Percentiles rank a stretch among this genome's conserved stretches.
phyloP scores from a whole-genome alignment of 1,140 invertebrate species.

The silkworm (Bombyx mori) region DNA sequence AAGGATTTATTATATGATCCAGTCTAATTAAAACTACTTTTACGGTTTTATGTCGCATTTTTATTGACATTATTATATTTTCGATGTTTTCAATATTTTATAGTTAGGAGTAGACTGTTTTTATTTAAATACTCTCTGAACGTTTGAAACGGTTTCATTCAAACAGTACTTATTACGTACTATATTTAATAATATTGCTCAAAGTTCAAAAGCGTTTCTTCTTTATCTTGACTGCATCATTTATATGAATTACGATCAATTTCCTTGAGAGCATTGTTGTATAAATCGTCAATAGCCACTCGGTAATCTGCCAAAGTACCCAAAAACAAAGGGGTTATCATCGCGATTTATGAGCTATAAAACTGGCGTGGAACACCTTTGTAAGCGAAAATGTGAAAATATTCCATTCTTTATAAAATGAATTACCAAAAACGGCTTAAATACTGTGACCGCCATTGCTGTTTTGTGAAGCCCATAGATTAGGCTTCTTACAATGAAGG shows the following conservation, averaged over 20 bases:
- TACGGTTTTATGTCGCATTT: no score
- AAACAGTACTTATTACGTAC: no score
- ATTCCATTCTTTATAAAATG: conserved; percentile 15
- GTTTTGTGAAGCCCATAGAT: conserved; percentile 12
- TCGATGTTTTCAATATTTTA: no score
- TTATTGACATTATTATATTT: no score
- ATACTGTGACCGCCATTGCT: conserved; percentile 15
- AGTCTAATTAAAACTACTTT: no score
- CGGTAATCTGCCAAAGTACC: conserved; percentile 15
- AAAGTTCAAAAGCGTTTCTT: no score
- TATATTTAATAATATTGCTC: no score
- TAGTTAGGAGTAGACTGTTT: no score
- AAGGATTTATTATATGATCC: no score
- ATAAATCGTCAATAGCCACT: conserved; percentile 17
- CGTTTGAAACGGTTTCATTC: no score
- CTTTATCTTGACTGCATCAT: no score
- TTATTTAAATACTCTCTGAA: no score
- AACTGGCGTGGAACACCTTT: conserved; percentile 19
- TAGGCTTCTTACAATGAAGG: conserved; percentile 9
- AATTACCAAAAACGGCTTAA: conserved; percentile 15
- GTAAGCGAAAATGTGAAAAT: conserved; percentile 18
- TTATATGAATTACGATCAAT: conserved; percentile 11
- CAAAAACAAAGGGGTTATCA: conserved; percentile 20
- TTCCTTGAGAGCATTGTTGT: conserved; percentile 14
- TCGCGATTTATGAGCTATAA: conserved; percentile 23